phyloP scores from a whole-genome alignment of 2,888 invertebrate genomes.

The Sclerodermus sp. region DNA sequence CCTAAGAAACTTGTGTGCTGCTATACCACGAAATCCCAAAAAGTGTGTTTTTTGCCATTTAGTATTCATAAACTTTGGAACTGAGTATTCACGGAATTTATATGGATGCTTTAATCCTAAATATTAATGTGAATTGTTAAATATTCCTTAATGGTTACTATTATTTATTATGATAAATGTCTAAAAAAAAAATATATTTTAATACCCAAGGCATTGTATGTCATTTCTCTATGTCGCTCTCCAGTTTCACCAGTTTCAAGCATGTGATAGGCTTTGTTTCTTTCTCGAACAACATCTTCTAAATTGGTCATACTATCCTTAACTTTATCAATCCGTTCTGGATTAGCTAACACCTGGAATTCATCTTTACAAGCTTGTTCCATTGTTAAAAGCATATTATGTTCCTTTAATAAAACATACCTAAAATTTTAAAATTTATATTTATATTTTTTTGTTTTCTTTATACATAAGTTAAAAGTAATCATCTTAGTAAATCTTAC shows the following conservation, averaged over 20 bases:
- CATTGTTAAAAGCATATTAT: conserved; percentile 97
- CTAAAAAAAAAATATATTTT: not conserved
- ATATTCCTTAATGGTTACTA: not conserved
- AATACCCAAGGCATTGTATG: conserved; percentile 64
- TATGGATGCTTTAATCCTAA: conserved; percentile 48
- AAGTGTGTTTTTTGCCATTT: conserved; percentile 66
- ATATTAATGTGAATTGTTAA: conserved; percentile 10
- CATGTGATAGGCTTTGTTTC: conserved; percentile 85
- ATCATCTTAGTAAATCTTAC: conserved; percentile 64
- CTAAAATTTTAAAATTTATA: conserved; percentile 52
- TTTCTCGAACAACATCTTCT: conserved; percentile 85
- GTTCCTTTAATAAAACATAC: conserved; percentile 88
- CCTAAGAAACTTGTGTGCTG: conserved; percentile 66
- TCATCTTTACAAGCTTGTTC: conserved; percentile 76
- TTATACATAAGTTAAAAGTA: not conserved
- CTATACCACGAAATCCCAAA: conserved; percentile 63
- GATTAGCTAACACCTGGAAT: conserved; percentile 78
- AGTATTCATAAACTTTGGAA: conserved; percentile 70
- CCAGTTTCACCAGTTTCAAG: conserved; percentile 88
- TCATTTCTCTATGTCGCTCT: conserved; percentile 70
- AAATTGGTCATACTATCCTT: conserved; percentile 93
- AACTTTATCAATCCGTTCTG: conserved; percentile 92
- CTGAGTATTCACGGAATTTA: conserved; percentile 63
- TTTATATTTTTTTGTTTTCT: not conserved
- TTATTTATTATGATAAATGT: not conserved